Evolutionary conservation across 2,888 invertebrate species (phyloP).

Genomic region (Polyploca ridens): DNA sequence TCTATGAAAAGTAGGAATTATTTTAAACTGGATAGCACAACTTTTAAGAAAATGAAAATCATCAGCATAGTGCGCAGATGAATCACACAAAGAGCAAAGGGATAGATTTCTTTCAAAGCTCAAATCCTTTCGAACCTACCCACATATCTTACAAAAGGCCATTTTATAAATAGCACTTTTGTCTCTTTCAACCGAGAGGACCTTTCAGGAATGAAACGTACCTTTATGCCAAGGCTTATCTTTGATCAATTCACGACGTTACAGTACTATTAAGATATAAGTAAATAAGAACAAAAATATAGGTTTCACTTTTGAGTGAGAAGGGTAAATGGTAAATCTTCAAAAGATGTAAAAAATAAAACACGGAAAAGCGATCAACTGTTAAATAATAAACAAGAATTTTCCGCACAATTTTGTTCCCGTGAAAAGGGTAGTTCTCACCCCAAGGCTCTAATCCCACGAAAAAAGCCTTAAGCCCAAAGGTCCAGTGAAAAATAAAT

Average conservation of each 20-base stretch:
- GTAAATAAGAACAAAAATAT: no score
- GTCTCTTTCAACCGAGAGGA: background rate
- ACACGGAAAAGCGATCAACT: constrained; percentile 38
- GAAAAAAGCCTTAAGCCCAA: constrained; percentile 32
- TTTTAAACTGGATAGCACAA: no score
- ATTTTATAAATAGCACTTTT: constrained; percentile 1
- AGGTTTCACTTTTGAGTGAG: background rate
- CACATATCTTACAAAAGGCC: background rate
- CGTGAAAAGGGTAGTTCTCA: constrained; percentile 40
- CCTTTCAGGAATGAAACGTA: background rate
- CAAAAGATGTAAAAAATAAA: background rate
- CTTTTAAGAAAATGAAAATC: background rate
- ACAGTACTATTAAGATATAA: background rate
- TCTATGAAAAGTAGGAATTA: no score
- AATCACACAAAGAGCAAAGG: background rate
- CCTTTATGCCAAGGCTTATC: background rate
- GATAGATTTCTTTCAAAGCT: background rate
- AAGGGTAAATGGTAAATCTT: background rate
- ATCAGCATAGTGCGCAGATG: no score
- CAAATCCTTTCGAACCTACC: background rate
- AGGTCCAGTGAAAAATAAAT: constrained; percentile 51
- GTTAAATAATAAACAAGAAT: constrained; percentile 37
- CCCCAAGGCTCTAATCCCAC: constrained; percentile 31
- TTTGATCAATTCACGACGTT: background rate
- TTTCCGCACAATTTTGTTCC: constrained; percentile 29